Conservation (phyloP, 2,888 invertebrate species). For the Parapristionchus giblindavisi region DNA sequence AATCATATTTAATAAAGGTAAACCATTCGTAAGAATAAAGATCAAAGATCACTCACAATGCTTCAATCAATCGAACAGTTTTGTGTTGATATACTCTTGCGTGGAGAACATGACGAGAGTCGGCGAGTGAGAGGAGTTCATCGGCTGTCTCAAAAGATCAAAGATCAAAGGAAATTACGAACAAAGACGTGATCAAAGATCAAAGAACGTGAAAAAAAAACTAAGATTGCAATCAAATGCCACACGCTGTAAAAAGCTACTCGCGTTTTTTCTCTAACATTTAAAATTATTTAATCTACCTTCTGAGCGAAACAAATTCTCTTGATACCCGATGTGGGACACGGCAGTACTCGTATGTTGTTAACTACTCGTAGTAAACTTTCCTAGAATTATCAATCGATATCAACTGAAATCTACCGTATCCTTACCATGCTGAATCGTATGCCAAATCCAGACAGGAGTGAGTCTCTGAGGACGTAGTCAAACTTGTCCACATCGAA, state of each 20-base stretch:
- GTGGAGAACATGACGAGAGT: slow-evolving; percentile 56
- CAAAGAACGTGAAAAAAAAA: too few species aligned
- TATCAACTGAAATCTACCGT: background rate
- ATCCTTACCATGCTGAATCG: slow-evolving; percentile 38
- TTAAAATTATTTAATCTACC: background rate
- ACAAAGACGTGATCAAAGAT: background rate
- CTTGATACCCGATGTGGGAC: slow-evolving; percentile 9
- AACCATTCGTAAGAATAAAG: background rate
- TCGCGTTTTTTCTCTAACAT: too few species aligned
- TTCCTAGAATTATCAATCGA: background rate
- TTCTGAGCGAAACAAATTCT: slow-evolving; percentile 35
- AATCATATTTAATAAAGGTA: too few species aligned
- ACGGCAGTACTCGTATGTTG: slow-evolving; percentile 33
- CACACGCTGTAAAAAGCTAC: too few species aligned
- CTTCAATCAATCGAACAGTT: slow-evolving; percentile 53
- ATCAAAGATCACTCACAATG: slow-evolving; percentile 44
- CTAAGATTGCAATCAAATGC: too few species aligned
- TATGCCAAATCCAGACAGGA: slow-evolving; percentile 41
- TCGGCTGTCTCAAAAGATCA: slow-evolving; percentile 40
- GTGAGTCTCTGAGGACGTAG: slow-evolving; percentile 75
- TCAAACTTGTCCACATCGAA: slow-evolving; percentile 73
- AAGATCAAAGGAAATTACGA: too few species aligned
- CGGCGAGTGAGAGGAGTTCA: slow-evolving; percentile 47
- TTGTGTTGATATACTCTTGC: slow-evolving; percentile 63
- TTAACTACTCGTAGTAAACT: slow-evolving; percentile 21